A percentile compares a stretch with the other conserved stretches of the same genome.
Conservation (phyloP, 1,140 invertebrate species). For the Hermetia illucens region DNA sequence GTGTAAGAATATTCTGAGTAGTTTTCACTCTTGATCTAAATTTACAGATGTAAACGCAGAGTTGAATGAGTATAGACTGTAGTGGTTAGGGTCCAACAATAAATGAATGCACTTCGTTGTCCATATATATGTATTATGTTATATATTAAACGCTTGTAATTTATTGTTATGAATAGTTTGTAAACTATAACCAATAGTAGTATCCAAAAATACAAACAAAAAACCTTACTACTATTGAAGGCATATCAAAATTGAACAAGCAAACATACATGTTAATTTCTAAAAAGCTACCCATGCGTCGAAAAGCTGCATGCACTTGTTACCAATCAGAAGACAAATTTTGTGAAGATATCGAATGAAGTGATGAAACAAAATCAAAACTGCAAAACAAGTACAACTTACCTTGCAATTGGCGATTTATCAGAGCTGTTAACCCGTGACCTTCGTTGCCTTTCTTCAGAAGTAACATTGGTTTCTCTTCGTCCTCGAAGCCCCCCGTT, state of each 20-base stretch:
- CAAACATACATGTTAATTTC: background rate
- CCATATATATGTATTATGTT: too few relatives aligned
- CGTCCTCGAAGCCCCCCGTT: slow-evolving; percentile 51
- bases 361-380: background rate
- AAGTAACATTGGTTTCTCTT: slow-evolving; percentile 60
- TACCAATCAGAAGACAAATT: slow-evolving; percentile 1
- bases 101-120: too few relatives aligned
- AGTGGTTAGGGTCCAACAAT: too few relatives aligned
- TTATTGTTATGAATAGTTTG: too few relatives aligned
- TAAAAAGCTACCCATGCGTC: slow-evolving; percentile 4
- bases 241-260: background rate
- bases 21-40: too few relatives aligned
- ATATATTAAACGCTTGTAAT: too few relatives aligned
- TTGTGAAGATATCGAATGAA: slow-evolving; percentile 2
- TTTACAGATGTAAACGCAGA: too few relatives aligned
- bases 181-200: too few relatives aligned
- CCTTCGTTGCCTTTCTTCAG: slow-evolving; percentile 60
- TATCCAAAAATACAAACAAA: background rate
- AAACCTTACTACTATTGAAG: too few relatives aligned
- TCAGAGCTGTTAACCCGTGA: slow-evolving; percentile 57
- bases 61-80: too few relatives aligned
- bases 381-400: slow-evolving; percentile 13
- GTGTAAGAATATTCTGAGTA: too few relatives aligned
- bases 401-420: slow-evolving; percentile 66
- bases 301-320: background rate